A percentile compares a stretch with the other conserved stretches of the same genome.
These are phyloP conservation scores for Cerceris rybyensis DNA, from an alignment of 2,888 invertebrate genomes.

Conservation along the genomic window DNA sequence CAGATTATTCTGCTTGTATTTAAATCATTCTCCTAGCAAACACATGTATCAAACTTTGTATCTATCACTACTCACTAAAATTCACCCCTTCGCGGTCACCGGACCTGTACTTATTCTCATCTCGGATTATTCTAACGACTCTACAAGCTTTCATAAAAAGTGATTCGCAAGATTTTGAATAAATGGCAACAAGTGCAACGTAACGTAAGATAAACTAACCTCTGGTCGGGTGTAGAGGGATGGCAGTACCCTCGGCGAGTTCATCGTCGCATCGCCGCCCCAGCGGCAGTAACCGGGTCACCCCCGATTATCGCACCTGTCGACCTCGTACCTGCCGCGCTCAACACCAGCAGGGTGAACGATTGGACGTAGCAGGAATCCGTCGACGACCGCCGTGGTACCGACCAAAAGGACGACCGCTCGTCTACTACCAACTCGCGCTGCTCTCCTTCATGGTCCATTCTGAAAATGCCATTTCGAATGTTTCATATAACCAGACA, in stretches of 20 bases:
- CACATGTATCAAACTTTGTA: too few species aligned
- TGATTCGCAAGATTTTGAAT: too few species aligned
- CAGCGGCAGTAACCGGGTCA: conserved; percentile 72
- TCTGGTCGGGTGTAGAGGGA: conserved; percentile 76
- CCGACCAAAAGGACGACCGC: conserved; percentile 53
- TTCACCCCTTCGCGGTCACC: too few species aligned
- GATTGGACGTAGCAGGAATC: conserved; percentile 60
- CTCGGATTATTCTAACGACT: too few species aligned
- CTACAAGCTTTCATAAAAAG: too few species aligned
- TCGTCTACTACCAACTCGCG: conserved; percentile 66
- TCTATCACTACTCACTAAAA: too few species aligned
- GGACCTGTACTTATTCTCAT: too few species aligned
- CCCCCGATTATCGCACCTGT: conserved; percentile 68
- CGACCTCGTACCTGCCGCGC: conserved; percentile 61
- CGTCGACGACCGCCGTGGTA: conserved; percentile 55
- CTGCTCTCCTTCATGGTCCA: conserved; percentile 72
- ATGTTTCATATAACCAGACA: background rate
- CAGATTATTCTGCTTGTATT: too few species aligned
- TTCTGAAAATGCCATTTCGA: conserved; percentile 62
- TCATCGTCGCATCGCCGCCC: conserved; percentile 81
- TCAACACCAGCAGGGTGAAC: conserved; percentile 62
- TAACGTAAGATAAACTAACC: conserved; percentile 44
- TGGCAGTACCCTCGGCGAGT: conserved; percentile 76
- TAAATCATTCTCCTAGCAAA: too few species aligned
- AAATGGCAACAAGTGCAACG: too few species aligned